These are phyloP conservation scores for Cyprinodon variegatus DNA, from an alignment of 2,113 vertebrate species.

Conservation along the genomic window DNA sequence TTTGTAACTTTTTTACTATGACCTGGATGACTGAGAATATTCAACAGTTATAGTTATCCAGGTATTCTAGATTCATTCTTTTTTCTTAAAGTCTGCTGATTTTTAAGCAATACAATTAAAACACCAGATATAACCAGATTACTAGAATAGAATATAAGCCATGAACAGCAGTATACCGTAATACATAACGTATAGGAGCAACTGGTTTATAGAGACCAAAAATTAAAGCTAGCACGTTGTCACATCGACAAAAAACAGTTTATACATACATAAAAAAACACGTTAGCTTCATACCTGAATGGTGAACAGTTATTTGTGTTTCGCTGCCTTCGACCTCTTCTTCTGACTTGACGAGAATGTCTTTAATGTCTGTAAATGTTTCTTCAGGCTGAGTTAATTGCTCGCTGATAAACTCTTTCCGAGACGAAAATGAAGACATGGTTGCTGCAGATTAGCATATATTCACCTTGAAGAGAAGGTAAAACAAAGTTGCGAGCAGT, in stretches of 20 bases:
- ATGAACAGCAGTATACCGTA: neutral
- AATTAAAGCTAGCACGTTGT: no score
- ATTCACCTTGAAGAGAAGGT: neutral
- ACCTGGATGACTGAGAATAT: no score
- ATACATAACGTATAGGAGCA: neutral
- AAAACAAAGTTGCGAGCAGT: neutral
- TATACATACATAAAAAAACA: no score
- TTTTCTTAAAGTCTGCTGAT: no score
- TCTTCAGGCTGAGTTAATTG: neutral
- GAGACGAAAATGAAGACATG: neutral
- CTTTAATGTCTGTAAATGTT: neutral
- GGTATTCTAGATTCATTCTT: no score
- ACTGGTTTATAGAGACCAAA: neutral
- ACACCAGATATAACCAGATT: neutral
- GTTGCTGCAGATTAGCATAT: neutral
- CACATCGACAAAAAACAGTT: no score
- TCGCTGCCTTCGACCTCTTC: neutral
- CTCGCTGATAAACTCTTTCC: neutral
- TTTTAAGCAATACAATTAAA: neutral
- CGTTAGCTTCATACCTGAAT: neutral
- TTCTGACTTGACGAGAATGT: neutral
- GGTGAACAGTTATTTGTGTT: neutral
- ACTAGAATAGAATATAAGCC: neutral
- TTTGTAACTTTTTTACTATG: no score
- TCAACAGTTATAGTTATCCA: no score